phyloP scores from a whole-genome alignment of 2,113 vertebrate species.

The Pyxicephalus adspersus region DNA sequence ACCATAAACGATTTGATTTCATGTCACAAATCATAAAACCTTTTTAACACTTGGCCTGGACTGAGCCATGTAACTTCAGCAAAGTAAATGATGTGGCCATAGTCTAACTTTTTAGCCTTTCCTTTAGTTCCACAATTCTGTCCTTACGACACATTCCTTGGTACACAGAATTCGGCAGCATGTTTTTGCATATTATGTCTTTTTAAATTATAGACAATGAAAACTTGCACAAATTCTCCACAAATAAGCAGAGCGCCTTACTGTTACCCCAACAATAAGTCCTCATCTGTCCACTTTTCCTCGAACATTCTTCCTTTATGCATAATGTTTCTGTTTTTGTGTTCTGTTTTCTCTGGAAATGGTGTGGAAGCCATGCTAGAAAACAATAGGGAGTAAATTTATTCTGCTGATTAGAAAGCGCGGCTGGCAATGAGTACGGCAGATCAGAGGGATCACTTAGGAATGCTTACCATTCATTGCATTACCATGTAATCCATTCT shows the following conservation, averaged over 20 bases:
- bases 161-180: not conserved
- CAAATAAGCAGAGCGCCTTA: too few relatives aligned
- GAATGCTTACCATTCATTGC: too few relatives aligned
- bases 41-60: not conserved
- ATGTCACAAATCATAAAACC: too few relatives aligned
- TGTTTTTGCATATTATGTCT: not conserved
- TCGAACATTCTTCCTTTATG: not conserved
- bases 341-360: not conserved
- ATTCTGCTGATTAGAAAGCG: too few relatives aligned
- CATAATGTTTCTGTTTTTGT: not conserved
- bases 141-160: not conserved
- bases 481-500: too few relatives aligned
- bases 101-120: too few relatives aligned
- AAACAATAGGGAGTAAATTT: too few relatives aligned
- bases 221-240: too few relatives aligned
- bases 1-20: too few relatives aligned
- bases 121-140: not conserved
- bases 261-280: not conserved
- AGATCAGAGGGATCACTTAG: too few relatives aligned
- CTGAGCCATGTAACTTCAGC: slow-evolving; percentile 21
- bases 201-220: not conserved
- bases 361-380: too few relatives aligned
- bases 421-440: too few relatives aligned
- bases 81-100: slow-evolving; percentile 13
- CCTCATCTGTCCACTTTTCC: not conserved